A percentile compares a stretch with the other conserved stretches of the same genome.
These are phyloP conservation scores for Temnopleurus reevesii DNA, from an alignment of 53 echinoderm and acorn worm species.

Conservation along the genomic window DNA sequence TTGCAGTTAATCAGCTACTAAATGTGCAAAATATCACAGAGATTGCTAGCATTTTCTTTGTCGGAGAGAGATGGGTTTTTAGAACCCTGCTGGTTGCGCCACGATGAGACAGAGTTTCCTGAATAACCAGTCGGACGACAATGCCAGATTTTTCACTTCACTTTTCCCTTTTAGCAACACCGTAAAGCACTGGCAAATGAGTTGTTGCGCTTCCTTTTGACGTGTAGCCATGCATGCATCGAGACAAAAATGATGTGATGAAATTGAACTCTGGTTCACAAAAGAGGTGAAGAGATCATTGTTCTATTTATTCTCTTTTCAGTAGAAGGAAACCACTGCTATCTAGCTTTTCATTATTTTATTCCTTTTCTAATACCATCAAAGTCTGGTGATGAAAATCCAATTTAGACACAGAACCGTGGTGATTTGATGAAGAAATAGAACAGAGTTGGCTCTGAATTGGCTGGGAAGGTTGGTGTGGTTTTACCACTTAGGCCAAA, in stretches of 20 bases:
- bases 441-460: not conserved
- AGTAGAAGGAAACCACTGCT: not conserved
- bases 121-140: not conserved
- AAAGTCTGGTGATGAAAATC: conserved; percentile 7
- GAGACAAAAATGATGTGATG: conserved; percentile 21
- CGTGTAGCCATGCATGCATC: not conserved
- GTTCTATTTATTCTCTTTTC: not conserved
- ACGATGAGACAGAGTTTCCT: not conserved
- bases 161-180: not conserved
- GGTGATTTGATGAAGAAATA: not conserved
- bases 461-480: not conserved
- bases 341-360: not conserved
- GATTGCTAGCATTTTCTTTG: not conserved
- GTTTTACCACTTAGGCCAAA: conserved; percentile 40
- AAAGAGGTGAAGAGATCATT: not conserved
- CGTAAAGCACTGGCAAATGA: conserved; percentile 39
- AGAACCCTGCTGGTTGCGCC: not conserved
- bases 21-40: not conserved
- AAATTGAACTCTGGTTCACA: not conserved
- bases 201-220: not conserved
- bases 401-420: not conserved
- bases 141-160: conserved; percentile 52
- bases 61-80: conserved; percentile 8
- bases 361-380: not conserved
- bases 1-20: not conserved